phyloP scores from a whole-genome alignment of 2,113 vertebrate genomes.

The Sakesphorus luctuosus region DNA sequence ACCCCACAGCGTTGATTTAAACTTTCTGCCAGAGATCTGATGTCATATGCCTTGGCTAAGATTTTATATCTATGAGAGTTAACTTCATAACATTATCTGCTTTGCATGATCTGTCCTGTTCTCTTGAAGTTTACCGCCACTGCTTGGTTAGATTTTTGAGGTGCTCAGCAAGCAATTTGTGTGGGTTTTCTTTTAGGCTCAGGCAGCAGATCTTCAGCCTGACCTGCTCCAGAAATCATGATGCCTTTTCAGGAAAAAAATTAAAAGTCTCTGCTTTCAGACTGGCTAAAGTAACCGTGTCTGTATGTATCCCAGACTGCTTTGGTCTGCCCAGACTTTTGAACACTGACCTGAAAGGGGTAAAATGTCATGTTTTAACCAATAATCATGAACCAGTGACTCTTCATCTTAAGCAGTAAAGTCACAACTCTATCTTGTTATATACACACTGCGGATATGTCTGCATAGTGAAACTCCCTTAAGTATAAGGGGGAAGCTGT shows the following conservation, averaged over 20 bases:
- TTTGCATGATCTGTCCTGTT: not conserved
- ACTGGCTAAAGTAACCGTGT: not conserved
- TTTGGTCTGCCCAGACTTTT: not conserved
- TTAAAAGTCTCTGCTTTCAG: not conserved
- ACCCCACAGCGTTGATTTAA: not conserved
- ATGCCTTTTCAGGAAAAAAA: not conserved
- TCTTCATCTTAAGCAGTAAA: not conserved
- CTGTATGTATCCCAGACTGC: not conserved
- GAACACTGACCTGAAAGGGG: not conserved
- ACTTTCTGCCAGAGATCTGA: not conserved
- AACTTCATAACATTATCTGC: not conserved
- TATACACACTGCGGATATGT: fast-evolving
- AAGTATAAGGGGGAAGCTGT: not conserved
- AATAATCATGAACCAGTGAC: not conserved
- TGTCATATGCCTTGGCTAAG: not conserved
- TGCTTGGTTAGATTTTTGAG: not conserved
- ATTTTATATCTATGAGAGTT: not conserved
- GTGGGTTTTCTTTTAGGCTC: not conserved
- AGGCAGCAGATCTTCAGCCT: not conserved
- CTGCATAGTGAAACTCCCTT: not conserved
- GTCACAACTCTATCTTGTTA: not conserved
- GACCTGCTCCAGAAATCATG: not conserved
- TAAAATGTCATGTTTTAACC: not conserved
- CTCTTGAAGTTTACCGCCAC: not conserved
- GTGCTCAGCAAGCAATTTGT: not conserved